Evolutionary conservation across 2,888 invertebrate genomes (phyloP).

Genomic region (Melinopterus prodromus): DNA sequence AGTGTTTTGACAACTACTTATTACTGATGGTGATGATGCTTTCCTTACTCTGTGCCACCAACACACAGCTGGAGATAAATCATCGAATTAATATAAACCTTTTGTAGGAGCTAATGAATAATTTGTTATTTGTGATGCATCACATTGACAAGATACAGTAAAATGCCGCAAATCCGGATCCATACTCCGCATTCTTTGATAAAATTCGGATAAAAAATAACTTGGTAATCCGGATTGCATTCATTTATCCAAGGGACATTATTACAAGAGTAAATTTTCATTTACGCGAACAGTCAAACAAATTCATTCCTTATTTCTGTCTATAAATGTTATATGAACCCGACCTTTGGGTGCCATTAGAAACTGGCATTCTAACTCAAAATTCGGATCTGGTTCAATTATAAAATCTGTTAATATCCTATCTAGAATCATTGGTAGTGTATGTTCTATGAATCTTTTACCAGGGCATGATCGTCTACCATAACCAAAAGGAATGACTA

Average conservation of each 20-base stretch:
- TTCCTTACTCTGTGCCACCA: too few species aligned
- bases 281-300: background rate
- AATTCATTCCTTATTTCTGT: conserved; percentile 48
- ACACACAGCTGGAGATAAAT: too few species aligned
- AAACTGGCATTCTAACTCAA: conserved; percentile 84
- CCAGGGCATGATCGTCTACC: conserved; percentile 87
- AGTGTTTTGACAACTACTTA: too few species aligned
- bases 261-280: too few species aligned
- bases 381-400: conserved; percentile 71
- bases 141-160: background rate
- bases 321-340: conserved; percentile 71
- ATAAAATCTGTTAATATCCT: conserved; percentile 73
- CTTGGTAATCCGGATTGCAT: too few species aligned
- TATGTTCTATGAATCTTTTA: conserved; percentile 83
- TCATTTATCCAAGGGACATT: too few species aligned
- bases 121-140: background rate
- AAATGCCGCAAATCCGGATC: background rate
- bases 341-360: conserved; percentile 80
- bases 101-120: background rate
- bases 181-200: too few species aligned
- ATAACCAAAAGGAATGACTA: conserved; percentile 82
- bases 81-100: too few species aligned
- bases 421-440: conserved; percentile 76
- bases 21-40: too few species aligned
- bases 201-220: too few species aligned